Evolutionary conservation across 2,797 vertebrate species (phyloP).

Genomic region (Parambassis ranga): DNA sequence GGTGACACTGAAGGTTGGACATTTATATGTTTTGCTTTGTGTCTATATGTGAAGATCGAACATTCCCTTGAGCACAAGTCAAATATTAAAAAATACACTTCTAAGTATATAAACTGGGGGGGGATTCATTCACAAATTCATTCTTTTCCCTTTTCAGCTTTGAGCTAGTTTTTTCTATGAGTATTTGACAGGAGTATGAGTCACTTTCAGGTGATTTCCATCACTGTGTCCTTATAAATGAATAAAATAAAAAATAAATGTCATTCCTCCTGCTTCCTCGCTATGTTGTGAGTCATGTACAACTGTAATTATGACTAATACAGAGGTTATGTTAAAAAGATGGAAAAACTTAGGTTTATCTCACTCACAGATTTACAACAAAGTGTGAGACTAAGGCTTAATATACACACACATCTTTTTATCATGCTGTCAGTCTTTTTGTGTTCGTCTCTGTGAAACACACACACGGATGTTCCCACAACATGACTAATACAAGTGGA

Average conservation of each 20-base stretch:
- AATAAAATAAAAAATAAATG: no score
- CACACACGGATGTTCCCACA: background rate
- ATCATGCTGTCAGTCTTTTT: background rate
- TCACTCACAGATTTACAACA: background rate
- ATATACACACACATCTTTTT: background rate
- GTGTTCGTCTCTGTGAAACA: background rate
- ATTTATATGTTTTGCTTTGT: no score
- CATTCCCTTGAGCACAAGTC: no score
- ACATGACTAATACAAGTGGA: background rate
- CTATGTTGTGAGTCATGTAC: background rate
- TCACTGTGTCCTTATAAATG: background rate
- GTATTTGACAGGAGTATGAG: background rate
- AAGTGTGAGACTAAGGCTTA: background rate
- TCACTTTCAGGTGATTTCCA: background rate
- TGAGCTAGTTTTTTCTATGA: background rate
- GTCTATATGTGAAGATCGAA: no score
- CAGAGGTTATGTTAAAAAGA: background rate
- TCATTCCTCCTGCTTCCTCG: background rate
- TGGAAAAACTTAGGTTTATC: background rate
- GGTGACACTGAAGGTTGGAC: conserved; percentile 87
- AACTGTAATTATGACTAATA: background rate
- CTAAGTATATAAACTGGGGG: no score
- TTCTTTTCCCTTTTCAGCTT: no score
- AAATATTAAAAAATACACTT: no score
- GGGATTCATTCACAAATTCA: no score